Evolutionary conservation across 2,888 invertebrate species (phyloP), one percentile per base, ranked within the genome.

Genomic region (Tuta absoluta): DNA sequence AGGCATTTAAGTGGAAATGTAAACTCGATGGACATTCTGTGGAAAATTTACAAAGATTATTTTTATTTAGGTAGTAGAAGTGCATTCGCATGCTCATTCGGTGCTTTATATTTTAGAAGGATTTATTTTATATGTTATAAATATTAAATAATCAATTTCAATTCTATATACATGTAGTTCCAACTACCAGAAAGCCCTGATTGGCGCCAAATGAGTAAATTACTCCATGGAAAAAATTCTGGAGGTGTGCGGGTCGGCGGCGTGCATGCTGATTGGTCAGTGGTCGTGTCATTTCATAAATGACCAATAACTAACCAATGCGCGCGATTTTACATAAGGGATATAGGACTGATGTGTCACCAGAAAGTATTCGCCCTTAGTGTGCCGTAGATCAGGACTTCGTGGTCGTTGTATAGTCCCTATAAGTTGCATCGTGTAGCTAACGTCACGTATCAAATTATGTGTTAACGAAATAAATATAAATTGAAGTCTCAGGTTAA

Each of bases 21-120:
- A n/a, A 56, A 3, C 28, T 33, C 56, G 24, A 28, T 51, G 4
- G 5, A 56, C 3, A 17, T 5, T 45, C 45, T 45, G n/a, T 41
- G 41, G 14, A 41, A 41, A 12, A 41, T 41, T 21, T 11, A n/a
- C 19, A 57, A 57, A 33, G 11, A 17, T 37, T 38, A 58, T 38
- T 37, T 37, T 12, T 57, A 53, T 23, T 53, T 17, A 57, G 14
- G 21, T 45, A 49, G 19, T 33, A 49, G 24, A 28, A 70, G 79
- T 87, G 85, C 85, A 82, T 84, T 77, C 84, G 83, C 89, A 91
- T 91, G 90, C 89, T 85, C 87, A 87, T 87, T 82, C 78, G 84
- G 82, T 89, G 87, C 79, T 80, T 72, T 77, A 33, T 76, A 75
- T 72, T 75, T 70, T 38, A 23, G 58, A 38, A 75, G 74, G 72